Base-by-base conservation (phyloP, 2,888 invertebrate species). In the Hanleya hanleyi region DNA sequence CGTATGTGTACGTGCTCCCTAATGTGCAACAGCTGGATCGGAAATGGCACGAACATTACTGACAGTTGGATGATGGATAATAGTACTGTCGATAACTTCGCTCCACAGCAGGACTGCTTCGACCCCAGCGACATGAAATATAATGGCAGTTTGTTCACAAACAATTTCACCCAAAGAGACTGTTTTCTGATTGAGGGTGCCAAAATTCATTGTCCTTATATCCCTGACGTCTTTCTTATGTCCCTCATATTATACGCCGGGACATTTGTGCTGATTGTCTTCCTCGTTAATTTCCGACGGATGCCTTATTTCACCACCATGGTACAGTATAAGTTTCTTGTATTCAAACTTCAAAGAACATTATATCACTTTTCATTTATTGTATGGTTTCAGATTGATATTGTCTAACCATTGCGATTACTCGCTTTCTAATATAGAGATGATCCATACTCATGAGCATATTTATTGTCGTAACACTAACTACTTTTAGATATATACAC, bases 271-370 rank as follows among this genome's bases (percentile, higher is more conserved):
- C 93, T 97, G 83, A 97, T 98, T 51, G 93, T 96, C 57, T 93
- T 95, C 74, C 92, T 99, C 70, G 99, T 98, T 92, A 96, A 96
- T 87, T 97, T 98, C 90, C 97, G 97, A 91, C 96, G 95, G 83
- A 95, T 97, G 1, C 92, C 96, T 36, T 98, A 97, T 92, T 98
- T 98, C 50, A 7, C 57, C 1, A 15, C 57, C 32, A 57, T 57
- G 57, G 57, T 57, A 57, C 32, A n/a, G n/a, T n/a, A n/a, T n/a
- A n/a, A n/a, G n/a, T n/a, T n/a, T n/a, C n/a, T n/a, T n/a, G n/a
- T n/a, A n/a, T n/a, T n/a, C n/a, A n/a, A n/a, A n/a, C n/a, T n/a
- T n/a, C n/a, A n/a, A n/a, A n/a, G n/a, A n/a, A n/a, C n/a, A n/a
- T n/a, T n/a, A n/a, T n/a, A n/a, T n/a, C n/a, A n/a, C n/a, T n/a